phyloP scores from a whole-genome alignment of 1,140 invertebrate species.

The Drosophila busckii region DNA sequence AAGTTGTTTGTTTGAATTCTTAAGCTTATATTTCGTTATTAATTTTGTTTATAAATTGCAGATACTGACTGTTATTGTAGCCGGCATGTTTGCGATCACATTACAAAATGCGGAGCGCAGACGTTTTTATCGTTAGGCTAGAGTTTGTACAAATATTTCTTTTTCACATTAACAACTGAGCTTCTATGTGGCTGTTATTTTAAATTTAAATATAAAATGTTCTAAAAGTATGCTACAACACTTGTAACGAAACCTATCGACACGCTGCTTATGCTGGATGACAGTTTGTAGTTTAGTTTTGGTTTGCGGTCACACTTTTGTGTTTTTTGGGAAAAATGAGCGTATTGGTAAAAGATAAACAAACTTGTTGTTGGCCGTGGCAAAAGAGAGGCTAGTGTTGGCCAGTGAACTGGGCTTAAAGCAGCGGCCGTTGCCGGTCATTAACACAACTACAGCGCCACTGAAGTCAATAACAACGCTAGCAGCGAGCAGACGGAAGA shows the following conservation, averaged over 20 bases:
- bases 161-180: no score
- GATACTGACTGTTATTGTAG: slow-evolving; percentile 47
- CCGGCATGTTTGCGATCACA: slow-evolving; percentile 62
- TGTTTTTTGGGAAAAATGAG: no score
- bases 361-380: no score
- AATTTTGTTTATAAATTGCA: background rate
- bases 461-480: slow-evolving; percentile 37
- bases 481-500: slow-evolving; percentile 6
- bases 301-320: no score
- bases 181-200: no score
- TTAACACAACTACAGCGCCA: slow-evolving; percentile 29
- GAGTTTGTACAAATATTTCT: slow-evolving; percentile 17
- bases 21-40: no score
- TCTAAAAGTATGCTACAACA: no score
- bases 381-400: slow-evolving; percentile 25
- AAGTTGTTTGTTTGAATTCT: background rate
- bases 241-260: no score
- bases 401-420: slow-evolving; percentile 2
- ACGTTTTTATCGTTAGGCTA: slow-evolving; percentile 41
- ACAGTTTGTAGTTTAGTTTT: no score
- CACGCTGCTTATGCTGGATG: no score
- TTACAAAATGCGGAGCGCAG: slow-evolving; percentile 59
- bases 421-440: slow-evolving; percentile 25
- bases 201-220: no score
- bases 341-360: no score